Evolutionary conservation across 1,140 invertebrate species (phyloP), one percentile per base, ranked within the genome.

Genomic region (Sipha flava): DNA sequence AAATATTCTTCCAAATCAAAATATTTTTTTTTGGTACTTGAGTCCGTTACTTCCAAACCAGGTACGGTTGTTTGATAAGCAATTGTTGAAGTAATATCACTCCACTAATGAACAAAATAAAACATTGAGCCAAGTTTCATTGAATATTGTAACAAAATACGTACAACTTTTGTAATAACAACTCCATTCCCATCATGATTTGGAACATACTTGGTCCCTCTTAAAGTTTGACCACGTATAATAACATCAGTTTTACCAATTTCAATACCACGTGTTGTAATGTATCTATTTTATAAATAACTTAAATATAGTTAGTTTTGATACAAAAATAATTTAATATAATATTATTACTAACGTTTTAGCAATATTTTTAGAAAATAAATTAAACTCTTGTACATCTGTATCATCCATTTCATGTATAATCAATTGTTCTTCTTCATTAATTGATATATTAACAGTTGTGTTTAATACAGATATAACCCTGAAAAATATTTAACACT

Each of bases 1-100:
- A 94, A 97, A 0, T 95, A 86, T 45, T 95, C 89, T n/a, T 89
- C 86, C 16, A 94, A 85, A 21, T 88, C 89, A 49, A 85, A 87
- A 81, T 80, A 34, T 37, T 21, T 31, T 18, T 59, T 7, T 23
- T 77, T 77, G 0, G 26, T 43, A 73, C 47, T 18, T 5, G 16
- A 18, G n/a, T 54, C 54, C 3, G 45, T 73, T 26, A 72, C 85
- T 82, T n/a, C 93, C 88, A 81, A 91, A 85, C 81, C 88, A 86
- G 43, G 37, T 0, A 95, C 88, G 0, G 90, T 85, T 1, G 90
- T 88, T 83, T 95, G 93, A 49, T 90, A 86, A 0, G 93, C 91
- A 62, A 80, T 81, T n/a, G 75, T 43, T 26, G 64, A 47, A 16
- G 79, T 18, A 26, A 40, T 72, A 43, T 77, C 73, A 54, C 77